Conservation (phyloP, 2,113 vertebrate genomes). For the Bubalus kerabau region DNA sequence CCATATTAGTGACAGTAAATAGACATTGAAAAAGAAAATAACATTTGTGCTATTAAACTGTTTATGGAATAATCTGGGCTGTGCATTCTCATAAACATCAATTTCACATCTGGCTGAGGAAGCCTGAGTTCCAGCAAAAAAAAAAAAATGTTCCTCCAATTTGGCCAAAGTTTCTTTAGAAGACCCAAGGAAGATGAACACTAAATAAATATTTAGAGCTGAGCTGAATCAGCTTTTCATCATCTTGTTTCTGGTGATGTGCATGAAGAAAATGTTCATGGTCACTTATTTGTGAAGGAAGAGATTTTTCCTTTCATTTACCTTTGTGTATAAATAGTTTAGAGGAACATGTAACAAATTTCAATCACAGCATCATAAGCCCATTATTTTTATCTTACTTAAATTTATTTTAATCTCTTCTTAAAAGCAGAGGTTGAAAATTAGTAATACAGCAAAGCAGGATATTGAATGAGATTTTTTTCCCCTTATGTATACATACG, state of each 20-base stretch:
- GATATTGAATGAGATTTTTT: neutral
- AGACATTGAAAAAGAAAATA: neutral
- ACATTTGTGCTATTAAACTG: neutral
- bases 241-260: neutral
- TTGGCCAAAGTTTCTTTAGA: neutral
- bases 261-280: neutral
- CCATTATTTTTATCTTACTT: neutral
- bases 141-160: neutral
- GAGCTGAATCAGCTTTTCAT: neutral
- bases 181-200: neutral
- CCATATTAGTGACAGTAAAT: neutral
- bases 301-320: conserved; percentile 9
- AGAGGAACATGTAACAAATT: neutral
- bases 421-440: neutral
- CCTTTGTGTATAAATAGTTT: neutral
- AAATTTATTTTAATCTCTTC: conserved; percentile 16
- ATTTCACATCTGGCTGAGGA: neutral
- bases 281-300: neutral
- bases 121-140: neutral
- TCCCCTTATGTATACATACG: neutral
- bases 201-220: neutral
- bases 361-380: neutral
- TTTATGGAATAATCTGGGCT: neutral
- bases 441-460: neutral
- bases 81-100: neutral